Evolutionary conservation across 2,113 vertebrate genomes (phyloP).

Genomic region (Cinclus cinclus): DNA sequence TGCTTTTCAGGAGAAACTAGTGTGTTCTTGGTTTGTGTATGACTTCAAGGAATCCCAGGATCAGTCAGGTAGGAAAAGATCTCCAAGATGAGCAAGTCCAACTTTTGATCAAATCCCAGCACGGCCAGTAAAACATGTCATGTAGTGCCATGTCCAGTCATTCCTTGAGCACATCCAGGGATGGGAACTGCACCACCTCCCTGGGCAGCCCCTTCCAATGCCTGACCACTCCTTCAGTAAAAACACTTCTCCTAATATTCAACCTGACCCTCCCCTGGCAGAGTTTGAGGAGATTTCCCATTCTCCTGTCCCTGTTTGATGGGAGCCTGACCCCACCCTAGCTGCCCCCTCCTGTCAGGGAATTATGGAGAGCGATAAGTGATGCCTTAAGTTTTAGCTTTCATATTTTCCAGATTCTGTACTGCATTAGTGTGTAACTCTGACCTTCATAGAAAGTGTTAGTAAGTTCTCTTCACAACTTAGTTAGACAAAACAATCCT

Average conservation of each 20-base stretch:
- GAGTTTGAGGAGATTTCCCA: neutral
- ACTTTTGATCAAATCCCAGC: neutral
- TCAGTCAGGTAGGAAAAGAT: neutral
- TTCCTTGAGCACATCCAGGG: neutral
- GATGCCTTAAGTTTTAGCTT: neutral
- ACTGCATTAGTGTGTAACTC: neutral
- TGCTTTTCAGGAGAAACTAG: neutral
- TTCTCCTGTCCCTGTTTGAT: neutral
- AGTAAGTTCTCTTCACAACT: neutral
- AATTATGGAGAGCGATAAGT: neutral
- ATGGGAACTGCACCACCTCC: neutral
- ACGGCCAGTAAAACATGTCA: neutral
- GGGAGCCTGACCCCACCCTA: rapidly evolving
- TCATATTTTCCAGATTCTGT: neutral
- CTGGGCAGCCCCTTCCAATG: neutral
- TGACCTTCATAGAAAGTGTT: neutral
- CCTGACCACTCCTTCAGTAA: neutral
- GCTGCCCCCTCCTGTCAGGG: neutral
- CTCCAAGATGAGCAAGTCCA: neutral
- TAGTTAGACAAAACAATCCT: neutral
- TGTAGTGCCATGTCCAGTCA: rapidly evolving
- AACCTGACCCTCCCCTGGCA: neutral
- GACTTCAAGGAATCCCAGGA: neutral
- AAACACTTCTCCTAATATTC: neutral
- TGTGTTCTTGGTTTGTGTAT: neutral